Evolutionary conservation across 2,113 vertebrate genomes (phyloP).

Genomic region (Protomyctophum bolini): DNA sequence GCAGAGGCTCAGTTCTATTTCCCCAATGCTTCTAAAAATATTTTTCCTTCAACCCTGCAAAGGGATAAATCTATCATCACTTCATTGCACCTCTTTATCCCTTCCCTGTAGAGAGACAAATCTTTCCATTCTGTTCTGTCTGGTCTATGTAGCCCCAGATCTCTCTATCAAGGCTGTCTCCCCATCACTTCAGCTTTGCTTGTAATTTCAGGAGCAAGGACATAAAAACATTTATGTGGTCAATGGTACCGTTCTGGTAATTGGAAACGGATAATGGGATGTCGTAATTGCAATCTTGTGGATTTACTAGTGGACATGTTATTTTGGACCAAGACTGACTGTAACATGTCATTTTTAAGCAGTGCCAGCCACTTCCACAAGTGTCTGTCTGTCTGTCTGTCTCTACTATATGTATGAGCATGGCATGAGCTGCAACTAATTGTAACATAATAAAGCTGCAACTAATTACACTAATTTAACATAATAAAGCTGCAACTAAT

Average conservation of each 20-base stretch:
- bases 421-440: too few relatives aligned
- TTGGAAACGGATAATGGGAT: constrained; percentile 6
- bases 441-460: too few relatives aligned
- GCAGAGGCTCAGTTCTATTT: constrained; percentile 24
- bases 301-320: constrained; percentile 6
- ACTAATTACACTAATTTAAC: too few relatives aligned
- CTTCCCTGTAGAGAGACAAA: not conserved
- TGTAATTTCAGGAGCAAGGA: constrained; percentile 9
- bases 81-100: not conserved
- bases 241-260: not conserved
- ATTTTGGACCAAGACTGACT: too few relatives aligned
- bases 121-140: not conserved
- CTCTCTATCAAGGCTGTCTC: not conserved
- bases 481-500: too few relatives aligned
- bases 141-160: not conserved
- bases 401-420: too few relatives aligned
- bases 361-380: too few relatives aligned
- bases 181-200: not conserved
- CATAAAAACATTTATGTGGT: constrained; percentile 1
- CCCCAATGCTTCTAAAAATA: not conserved
- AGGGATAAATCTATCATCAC: constrained; percentile 1
- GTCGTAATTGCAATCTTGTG: constrained; percentile 1
- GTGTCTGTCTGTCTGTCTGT: too few relatives aligned
- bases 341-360: too few relatives aligned
- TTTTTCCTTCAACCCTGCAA: constrained; percentile 17